A percentile compares a stretch with the other conserved stretches of the same genome.
phyloP scores from a whole-genome alignment of 2,888 invertebrate genomes.

The Orthosia gothica region DNA sequence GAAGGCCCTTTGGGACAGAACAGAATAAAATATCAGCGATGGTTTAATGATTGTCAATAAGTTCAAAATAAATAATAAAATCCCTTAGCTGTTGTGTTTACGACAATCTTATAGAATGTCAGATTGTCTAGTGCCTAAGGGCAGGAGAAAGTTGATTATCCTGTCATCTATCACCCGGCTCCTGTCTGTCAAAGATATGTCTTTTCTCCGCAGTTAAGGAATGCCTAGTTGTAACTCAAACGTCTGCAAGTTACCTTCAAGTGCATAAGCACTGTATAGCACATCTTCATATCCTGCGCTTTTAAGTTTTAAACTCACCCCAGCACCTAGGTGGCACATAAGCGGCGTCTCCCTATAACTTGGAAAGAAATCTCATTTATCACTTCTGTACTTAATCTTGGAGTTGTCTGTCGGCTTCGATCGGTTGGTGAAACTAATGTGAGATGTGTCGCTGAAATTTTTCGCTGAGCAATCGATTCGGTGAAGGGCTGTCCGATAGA shows the following conservation, averaged over 20 bases:
- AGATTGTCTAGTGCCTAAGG: too few relatives aligned
- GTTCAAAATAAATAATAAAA: too few relatives aligned
- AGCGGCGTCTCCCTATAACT: constrained; percentile 29
- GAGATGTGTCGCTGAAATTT: constrained; percentile 23
- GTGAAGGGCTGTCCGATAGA: too few relatives aligned
- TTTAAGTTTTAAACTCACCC: constrained; percentile 24
- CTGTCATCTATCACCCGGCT: too few relatives aligned
- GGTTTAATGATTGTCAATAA: too few relatives aligned
- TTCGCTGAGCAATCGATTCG: constrained; percentile 6
- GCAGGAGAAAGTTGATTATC: too few relatives aligned
- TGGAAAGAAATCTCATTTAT: constrained; percentile 76
- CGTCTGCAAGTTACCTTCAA: neutral
- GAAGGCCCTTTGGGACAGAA: too few relatives aligned
- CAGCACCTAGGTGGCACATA: constrained; percentile 18
- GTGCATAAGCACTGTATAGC: neutral
- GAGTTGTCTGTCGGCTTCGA: constrained; percentile 67
- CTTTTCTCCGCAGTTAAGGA: neutral
- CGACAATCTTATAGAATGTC: too few relatives aligned
- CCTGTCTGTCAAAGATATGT: too few relatives aligned
- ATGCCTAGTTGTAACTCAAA: neutral
- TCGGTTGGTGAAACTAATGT: constrained; percentile 41
- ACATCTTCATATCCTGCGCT: constrained; percentile 15
- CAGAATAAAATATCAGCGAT: too few relatives aligned
- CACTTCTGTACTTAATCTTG: constrained; percentile 75
- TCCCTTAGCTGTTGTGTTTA: too few relatives aligned